These are phyloP conservation scores for Tenualosa ilisha DNA, from an alignment of 2,797 vertebrate genomes.

Conservation along the genomic window DNA sequence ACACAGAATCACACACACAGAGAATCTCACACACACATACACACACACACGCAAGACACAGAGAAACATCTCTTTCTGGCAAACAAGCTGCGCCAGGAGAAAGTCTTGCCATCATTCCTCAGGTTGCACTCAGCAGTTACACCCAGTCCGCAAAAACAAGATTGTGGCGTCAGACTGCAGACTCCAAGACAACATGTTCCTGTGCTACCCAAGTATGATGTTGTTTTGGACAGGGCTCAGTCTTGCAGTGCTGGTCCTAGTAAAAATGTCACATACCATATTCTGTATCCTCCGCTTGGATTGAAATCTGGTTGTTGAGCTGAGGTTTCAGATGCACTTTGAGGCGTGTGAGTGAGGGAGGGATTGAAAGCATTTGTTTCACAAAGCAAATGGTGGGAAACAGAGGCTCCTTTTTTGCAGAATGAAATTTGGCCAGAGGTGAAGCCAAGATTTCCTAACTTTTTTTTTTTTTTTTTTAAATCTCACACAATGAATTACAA, in stretches of 20 bases:
- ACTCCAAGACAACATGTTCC: conserved; percentile 12
- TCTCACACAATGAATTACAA: neutral
- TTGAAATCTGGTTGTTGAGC: neutral
- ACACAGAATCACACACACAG: neutral
- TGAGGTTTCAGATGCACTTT: neutral
- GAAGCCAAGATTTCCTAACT: neutral
- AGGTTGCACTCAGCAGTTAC: neutral
- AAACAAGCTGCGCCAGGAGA: neutral
- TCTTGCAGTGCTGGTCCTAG: neutral
- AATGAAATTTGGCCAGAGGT: neutral
- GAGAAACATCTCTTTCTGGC: neutral
- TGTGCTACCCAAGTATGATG: neutral
- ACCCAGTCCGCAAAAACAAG: conserved; percentile 8
- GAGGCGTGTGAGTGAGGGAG: neutral
- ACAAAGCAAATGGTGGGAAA: neutral
- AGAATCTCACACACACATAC: neutral
- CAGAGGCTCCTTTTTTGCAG: neutral
- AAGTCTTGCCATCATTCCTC: neutral
- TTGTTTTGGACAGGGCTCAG: neutral
- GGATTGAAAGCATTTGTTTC: neutral
- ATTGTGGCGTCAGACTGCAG: neutral
- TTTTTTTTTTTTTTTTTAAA: neutral
- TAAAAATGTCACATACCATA: conserved; percentile 20
- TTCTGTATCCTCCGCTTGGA: neutral
- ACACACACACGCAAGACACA: conserved; percentile 4